Evolutionary conservation across 2,888 invertebrate genomes (phyloP).

Genomic region (Platycheirus albimanus): DNA sequence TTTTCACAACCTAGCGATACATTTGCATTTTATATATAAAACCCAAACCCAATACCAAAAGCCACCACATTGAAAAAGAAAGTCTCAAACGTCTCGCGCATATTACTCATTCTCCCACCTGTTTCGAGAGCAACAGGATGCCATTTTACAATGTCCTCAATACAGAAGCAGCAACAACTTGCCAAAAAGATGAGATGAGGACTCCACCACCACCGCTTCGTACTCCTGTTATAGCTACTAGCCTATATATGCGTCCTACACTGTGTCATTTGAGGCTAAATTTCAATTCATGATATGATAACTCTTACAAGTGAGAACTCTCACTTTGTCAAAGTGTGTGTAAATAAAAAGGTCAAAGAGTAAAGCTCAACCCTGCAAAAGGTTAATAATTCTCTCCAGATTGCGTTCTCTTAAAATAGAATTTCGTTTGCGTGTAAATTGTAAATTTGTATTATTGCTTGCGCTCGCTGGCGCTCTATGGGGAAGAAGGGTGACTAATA

Average conservation of each 20-base stretch:
- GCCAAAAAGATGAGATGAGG: background rate
- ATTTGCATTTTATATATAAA: slow-evolving; percentile 12
- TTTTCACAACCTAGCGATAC: slow-evolving; percentile 36
- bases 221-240: too few species aligned
- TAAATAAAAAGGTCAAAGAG: slow-evolving; percentile 65
- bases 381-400: slow-evolving; percentile 34
- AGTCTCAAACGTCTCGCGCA: slow-evolving; percentile 55
- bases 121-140: slow-evolving; percentile 73
- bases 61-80: background rate
- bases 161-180: slow-evolving; percentile 38
- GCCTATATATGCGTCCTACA: too few species aligned
- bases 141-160: slow-evolving; percentile 49
- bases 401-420: slow-evolving; percentile 46
- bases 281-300: slow-evolving; percentile 4
- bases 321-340: slow-evolving; percentile 1
- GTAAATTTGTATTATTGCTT: background rate
- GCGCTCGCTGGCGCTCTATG: background rate
- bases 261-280: background rate
- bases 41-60: too few species aligned
- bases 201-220: background rate
- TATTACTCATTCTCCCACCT: slow-evolving; percentile 59
- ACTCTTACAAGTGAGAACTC: background rate
- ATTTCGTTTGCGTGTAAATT: background rate
- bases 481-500: slow-evolving; percentile 9
- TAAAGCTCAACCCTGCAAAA: slow-evolving; percentile 50